Evolutionary conservation across 2,797 vertebrate genomes (phyloP), one percentile per base, ranked within the genome.

Genomic region (Silurus aristotelis): DNA sequence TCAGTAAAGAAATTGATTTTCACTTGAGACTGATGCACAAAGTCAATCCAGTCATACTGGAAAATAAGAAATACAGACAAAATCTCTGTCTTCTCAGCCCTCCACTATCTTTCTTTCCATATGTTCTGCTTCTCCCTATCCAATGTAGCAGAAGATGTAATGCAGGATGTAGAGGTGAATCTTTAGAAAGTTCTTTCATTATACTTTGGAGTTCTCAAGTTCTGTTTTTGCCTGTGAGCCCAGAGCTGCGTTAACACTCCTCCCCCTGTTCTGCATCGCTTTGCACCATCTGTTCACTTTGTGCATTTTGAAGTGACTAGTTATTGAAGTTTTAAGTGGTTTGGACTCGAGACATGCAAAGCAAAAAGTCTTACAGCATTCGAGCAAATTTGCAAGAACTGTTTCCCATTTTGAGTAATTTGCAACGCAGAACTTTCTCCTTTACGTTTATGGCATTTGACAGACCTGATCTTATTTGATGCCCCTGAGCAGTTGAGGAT

Each of bases 211-310:
- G 6, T 64, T 64, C 31, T 48, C 22, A 14, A 61, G 31, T 25
- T 48, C 8, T 52, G 1, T 52, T 52, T 52, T 7, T 10, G 10
- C 12, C 31, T 64, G n/a, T 25, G 14, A 64, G 20, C 20, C 46
- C 58, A 61, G 31, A 79, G 58, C 20, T 63, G 60, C 43, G 25
- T 31, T 31, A 77, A 38, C 55, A 31, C 55, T 60, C 56, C 56
- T 77, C 38, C 38, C 38, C 38, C 38, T 38, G 38, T 38, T 38
- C 43, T 48, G 20, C 46, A 19, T 20, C 19, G 17, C 7, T 58
- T 48, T 25, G 38, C 60, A 66, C 78, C 78, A 80, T 80, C 77
- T 80, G 77, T 64, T 80, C 60, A 63, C 60, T 25, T 63, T 75
- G n/a, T 56, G n/a, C 48, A 75, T 75, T 75, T 27, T 27, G 46